Evolutionary conservation across 2,113 vertebrate species (phyloP), one percentile per base, ranked within the genome.

Genomic region (Pseudorhombus dupliciocellatus): DNA sequence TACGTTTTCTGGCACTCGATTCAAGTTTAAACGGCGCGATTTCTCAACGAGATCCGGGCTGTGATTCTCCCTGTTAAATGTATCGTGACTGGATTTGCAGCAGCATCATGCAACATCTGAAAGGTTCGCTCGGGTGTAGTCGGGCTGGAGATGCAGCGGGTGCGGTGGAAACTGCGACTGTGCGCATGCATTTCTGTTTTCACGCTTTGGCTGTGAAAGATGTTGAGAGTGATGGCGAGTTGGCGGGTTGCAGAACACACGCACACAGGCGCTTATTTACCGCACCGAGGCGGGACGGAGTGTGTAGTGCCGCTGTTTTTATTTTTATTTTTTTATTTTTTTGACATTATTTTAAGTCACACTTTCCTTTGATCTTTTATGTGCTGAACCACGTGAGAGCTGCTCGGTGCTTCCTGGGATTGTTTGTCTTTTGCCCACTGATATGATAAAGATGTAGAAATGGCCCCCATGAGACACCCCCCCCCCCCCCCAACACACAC

Each of bases 51-150:
- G 59, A 72, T 84, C 66, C 55, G 66, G 68, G 11, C 58, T 63
- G 71, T 65, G n/a, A 34, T 42, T 26, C 30, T 57, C 15, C 5
- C 53, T 1, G n/a, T n/a, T 58, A 1, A 12, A 22, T 30, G 2
- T n/a, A 65, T 64, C 50, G 67, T 15, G 54, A 44, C 31, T 73
- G 77, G 59, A 37, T 70, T 53, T 57, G 59, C 76, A 18, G 79
- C 16, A 42, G 48, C 48, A 50, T 74, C 77, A 61, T 63, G 69
- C 80, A n/a, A 83, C 88, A 70, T 77, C 31, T 46, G 0, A 66
- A 48, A 64, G 79, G 3, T 28, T 60, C 4, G 18, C 16, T 37
- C 58, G 55, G 46, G 20, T 70, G 64, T 70, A 66, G 28, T 73
- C 54, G 50, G 68, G 34, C 24, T 4, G 54, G 40, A 28, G 64